phyloP scores from a whole-genome alignment of 2,113 vertebrate genomes.

The Pollimyrus isidori region DNA sequence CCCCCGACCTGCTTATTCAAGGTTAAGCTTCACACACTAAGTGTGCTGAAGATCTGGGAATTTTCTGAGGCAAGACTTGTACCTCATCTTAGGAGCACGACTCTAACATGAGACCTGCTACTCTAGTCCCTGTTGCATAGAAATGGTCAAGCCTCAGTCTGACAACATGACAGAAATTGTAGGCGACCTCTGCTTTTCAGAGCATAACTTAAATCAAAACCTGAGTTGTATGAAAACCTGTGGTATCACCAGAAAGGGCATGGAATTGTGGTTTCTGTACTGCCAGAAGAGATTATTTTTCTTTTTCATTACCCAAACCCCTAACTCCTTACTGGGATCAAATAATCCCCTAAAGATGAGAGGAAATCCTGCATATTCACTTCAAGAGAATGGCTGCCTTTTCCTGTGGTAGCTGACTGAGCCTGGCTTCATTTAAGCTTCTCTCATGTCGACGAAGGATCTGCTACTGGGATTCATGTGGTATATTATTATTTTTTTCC shows the following conservation, averaged over 20 bases:
- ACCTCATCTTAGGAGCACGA: background rate
- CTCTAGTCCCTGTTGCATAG: background rate
- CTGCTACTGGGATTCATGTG: background rate
- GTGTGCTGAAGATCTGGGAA: constrained; percentile 10
- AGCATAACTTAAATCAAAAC: background rate
- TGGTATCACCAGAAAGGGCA: background rate
- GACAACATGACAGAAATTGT: background rate
- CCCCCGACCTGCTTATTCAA: background rate
- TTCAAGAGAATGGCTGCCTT: background rate
- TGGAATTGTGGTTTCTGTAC: background rate
- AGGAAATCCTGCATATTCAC: background rate
- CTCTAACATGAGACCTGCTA: background rate
- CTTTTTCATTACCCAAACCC: constrained; percentile 4
- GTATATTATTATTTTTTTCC: background rate
- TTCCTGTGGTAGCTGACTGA: background rate
- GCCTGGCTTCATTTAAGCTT: background rate
- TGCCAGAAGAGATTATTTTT: background rate
- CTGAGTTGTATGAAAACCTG: background rate
- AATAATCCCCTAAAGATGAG: background rate
- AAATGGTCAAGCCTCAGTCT: background rate
- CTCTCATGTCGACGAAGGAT: background rate
- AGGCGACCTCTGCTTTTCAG: background rate
- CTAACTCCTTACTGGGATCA: background rate
- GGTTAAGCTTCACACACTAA: constrained; percentile 15
- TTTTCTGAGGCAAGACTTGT: background rate